phyloP scores from a whole-genome alignment of 2,797 vertebrate genomes.

The Parambassis ranga region DNA sequence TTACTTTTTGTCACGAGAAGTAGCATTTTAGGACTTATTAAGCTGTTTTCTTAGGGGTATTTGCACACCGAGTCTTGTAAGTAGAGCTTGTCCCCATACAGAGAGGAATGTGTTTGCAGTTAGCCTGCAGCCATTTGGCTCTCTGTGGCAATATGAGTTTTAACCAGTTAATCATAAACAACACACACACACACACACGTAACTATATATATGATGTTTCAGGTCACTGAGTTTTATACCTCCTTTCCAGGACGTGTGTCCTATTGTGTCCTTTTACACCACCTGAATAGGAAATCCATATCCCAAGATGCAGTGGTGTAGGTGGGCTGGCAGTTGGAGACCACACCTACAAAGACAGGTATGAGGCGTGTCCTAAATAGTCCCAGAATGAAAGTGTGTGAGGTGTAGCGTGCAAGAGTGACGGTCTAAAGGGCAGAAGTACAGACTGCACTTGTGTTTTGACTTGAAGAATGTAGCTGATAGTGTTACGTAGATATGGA shows the following conservation, averaged over 20 bases:
- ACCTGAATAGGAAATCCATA: slow-evolving; percentile 65
- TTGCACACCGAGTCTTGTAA: slow-evolving; percentile 31
- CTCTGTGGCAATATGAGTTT: background rate
- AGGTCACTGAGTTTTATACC: slow-evolving; percentile 11
- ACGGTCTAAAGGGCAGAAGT: slow-evolving; percentile 61
- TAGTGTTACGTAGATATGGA: slow-evolving; percentile 1
- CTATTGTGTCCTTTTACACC: background rate
- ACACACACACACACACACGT: too few species aligned
- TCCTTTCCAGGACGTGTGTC: slow-evolving; percentile 24
- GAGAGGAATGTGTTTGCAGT: too few species aligned
- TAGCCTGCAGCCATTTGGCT: background rate
- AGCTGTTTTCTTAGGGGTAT: slow-evolving; percentile 35
- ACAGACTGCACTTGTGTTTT: slow-evolving; percentile 1
- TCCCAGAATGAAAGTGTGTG: slow-evolving; percentile 23
- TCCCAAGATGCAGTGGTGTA: slow-evolving; percentile 82
- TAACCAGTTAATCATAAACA: background rate
- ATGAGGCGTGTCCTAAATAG: slow-evolving; percentile 62
- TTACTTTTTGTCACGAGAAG: slow-evolving; percentile 25
- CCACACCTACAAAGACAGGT: slow-evolving; percentile 79
- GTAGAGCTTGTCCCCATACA: background rate
- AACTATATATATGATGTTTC: background rate
- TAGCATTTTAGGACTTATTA: slow-evolving; percentile 13
- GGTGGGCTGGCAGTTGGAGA: slow-evolving; percentile 79
- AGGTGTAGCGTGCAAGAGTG: slow-evolving; percentile 19
- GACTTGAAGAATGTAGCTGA: background rate